Evolutionary conservation across 2,113 vertebrate species (phyloP).

Genomic region (Gadus macrocephalus): DNA sequence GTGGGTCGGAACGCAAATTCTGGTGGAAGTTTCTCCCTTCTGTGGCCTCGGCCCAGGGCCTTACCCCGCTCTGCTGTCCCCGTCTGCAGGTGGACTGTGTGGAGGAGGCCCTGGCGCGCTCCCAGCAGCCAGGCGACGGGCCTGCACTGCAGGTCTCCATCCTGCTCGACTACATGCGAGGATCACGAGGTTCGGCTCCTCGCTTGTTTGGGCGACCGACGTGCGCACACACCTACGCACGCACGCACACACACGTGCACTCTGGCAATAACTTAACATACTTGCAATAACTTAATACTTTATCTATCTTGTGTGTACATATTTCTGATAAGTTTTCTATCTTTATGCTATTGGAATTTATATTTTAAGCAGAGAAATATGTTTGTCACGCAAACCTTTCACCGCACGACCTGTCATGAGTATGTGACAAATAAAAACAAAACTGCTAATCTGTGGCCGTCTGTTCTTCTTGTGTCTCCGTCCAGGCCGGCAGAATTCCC

Average conservation of each 20-base stretch:
- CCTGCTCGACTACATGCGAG: constrained; percentile 89
- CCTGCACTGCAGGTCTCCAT: constrained; percentile 83
- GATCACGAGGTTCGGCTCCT: constrained; percentile 80
- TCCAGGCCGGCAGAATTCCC: constrained; percentile 85
- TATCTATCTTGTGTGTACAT: no score
- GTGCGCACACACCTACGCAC: no score
- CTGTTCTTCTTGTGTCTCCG: not conserved
- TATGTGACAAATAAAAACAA: not conserved
- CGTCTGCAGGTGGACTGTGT: constrained; percentile 84
- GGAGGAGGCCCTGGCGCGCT: constrained; percentile 79
- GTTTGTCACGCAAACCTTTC: no score
- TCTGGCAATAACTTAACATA: no score
- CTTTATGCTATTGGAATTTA: no score
- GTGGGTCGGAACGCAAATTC: constrained; percentile 61
- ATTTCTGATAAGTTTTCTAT: no score
- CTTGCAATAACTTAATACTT: no score
- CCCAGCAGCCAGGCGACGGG: constrained; percentile 57
- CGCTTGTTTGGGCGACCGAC: not conserved
- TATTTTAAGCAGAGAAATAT: no score
- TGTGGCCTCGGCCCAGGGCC: not conserved
- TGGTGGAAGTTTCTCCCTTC: not conserved
- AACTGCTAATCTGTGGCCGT: no score
- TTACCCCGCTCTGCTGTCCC: not conserved
- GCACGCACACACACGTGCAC: no score
- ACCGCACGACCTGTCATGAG: no score